Percentiles rank a stretch among this genome's conserved stretches.
Conservation (phyloP, 2,113 vertebrate species). For the Oryzias javanicus region DNA sequence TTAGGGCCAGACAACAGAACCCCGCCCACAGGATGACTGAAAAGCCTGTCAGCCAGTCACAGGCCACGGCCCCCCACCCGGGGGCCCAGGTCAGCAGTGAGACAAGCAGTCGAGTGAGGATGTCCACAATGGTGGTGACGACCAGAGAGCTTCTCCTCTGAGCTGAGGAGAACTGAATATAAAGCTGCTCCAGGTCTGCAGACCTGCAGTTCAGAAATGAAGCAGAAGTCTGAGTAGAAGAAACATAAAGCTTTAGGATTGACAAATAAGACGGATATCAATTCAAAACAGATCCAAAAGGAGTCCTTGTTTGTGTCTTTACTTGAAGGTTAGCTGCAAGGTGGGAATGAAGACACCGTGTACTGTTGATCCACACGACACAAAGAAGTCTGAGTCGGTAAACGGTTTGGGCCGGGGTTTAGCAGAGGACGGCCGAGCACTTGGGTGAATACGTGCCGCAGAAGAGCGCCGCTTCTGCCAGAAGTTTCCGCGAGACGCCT, state of each 20-base stretch:
- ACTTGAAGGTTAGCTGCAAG: constrained; percentile 67
- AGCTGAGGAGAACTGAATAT: constrained; percentile 65
- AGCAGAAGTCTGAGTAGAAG: no score
- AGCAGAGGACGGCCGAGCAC: not conserved
- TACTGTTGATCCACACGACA: constrained; percentile 44
- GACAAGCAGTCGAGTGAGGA: constrained; percentile 60
- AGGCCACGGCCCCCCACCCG: constrained; percentile 36
- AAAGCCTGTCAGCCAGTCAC: constrained; percentile 53
- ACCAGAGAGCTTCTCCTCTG: constrained; percentile 65
- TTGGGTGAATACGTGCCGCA: constrained; percentile 37
- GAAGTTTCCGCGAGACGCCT: constrained; percentile 23
- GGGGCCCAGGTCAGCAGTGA: constrained; percentile 41
- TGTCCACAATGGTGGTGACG: constrained; percentile 63
- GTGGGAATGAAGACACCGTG: constrained; percentile 62
- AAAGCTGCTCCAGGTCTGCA: constrained; percentile 62
- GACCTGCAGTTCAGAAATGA: constrained; percentile 31
- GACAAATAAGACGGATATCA: no score
- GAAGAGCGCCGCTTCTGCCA: constrained; percentile 50
- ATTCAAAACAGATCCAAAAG: no score
- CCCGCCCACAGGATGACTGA: constrained; percentile 49
- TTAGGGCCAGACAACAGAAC: constrained; percentile 50
- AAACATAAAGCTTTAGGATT: no score
- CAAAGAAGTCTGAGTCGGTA: constrained; percentile 57
- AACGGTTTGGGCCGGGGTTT: not conserved
- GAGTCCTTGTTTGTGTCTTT: not conserved